Evolutionary conservation across 2,888 invertebrate species (phyloP).

Genomic region (Graphium colonna): DNA sequence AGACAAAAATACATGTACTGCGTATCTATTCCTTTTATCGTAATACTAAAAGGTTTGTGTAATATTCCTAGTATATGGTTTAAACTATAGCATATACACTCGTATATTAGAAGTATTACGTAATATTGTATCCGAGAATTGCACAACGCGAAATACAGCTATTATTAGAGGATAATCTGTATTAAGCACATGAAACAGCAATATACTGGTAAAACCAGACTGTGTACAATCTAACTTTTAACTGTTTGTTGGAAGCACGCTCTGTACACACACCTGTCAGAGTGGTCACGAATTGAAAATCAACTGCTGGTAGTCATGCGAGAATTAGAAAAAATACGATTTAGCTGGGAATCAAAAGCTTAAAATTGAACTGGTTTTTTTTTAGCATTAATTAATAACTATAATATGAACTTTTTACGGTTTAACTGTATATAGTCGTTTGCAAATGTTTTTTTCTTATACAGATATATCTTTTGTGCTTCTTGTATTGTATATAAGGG

Average conservation of each 20-base stretch:
- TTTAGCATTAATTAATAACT: too few relatives aligned
- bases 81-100: too few relatives aligned
- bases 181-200: slow-evolving; percentile 6
- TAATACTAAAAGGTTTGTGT: too few relatives aligned
- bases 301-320: slow-evolving; percentile 59
- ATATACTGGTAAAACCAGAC: slow-evolving; percentile 15
- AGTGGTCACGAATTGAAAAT: slow-evolving; percentile 66
- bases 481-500: too few relatives aligned
- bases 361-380: neutral
- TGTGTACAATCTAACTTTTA: slow-evolving; percentile 56
- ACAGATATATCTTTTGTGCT: too few relatives aligned
- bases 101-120: neutral
- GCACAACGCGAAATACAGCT: neutral
- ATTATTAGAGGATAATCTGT: slow-evolving; percentile 7
- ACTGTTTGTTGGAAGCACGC: slow-evolving; percentile 52
- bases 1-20: too few relatives aligned
- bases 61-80: too few relatives aligned
- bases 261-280: slow-evolving; percentile 60
- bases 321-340: slow-evolving; percentile 35
- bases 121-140: neutral
- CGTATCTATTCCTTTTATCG: too few relatives aligned
- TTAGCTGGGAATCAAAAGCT: neutral
- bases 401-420: too few relatives aligned
- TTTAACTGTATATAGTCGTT: too few relatives aligned
- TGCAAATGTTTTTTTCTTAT: too few relatives aligned